Conservation (phyloP, 92 coral and sea anemone species). For the Plumapathes pennacea region DNA sequence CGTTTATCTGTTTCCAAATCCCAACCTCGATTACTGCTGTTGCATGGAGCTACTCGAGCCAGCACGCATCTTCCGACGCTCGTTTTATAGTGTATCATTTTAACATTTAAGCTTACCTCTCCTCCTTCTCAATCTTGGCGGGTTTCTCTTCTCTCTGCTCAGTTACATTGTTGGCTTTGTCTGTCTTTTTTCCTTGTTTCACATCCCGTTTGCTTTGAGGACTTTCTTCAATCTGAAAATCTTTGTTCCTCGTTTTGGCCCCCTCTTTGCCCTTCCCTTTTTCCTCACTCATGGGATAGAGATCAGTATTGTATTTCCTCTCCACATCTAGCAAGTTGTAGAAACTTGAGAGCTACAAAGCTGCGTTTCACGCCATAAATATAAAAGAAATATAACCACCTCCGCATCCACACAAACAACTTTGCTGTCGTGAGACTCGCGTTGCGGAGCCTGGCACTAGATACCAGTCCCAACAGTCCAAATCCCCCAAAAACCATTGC, state of each 20-base stretch:
- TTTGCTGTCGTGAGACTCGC: no score
- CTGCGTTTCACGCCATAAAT: no score
- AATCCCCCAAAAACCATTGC: no score
- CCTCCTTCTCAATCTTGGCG: slow-evolving; percentile 33
- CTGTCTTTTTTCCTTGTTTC: slow-evolving; percentile 14
- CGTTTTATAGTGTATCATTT: not conserved
- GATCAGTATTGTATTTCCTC: slow-evolving; percentile 12
- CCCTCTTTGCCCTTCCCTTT: slow-evolving; percentile 49
- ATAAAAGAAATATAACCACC: not conserved
- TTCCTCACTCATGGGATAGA: slow-evolving; percentile 64
- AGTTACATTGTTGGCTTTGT: slow-evolving; percentile 15
- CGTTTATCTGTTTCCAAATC: no score
- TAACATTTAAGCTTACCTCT: slow-evolving; percentile 26
- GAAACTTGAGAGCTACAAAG: no score
- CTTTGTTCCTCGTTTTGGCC: slow-evolving; percentile 23
- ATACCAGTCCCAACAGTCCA: no score
- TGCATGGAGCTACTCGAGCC: no score
- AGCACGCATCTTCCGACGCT: no score
- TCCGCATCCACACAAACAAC: not conserved
- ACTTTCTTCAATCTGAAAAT: slow-evolving; percentile 15
- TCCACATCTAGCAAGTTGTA: slow-evolving; percentile 42
- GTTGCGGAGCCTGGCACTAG: no score
- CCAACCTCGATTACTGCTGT: no score
- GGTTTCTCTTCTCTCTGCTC: slow-evolving; percentile 40
- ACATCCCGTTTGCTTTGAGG: slow-evolving; percentile 12